These are phyloP conservation scores for Agelas oroides DNA, from an alignment of 37 sponge, comb jelly and placozoan genomes.

Conservation along the genomic window DNA sequence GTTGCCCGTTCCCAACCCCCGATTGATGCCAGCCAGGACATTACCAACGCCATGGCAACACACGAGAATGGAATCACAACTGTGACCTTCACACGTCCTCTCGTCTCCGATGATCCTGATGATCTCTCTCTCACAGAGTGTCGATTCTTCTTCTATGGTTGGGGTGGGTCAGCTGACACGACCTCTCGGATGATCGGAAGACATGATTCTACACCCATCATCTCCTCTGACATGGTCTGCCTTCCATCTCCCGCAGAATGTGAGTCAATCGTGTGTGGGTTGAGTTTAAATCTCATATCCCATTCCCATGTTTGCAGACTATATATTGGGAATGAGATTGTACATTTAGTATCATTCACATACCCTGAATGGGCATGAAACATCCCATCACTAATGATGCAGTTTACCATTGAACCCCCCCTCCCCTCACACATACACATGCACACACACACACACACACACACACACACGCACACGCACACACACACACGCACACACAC, in stretches of 20 bases:
- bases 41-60: not conserved
- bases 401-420: not conserved
- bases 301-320: not conserved
- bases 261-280: not conserved
- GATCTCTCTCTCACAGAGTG: slow-evolving; percentile 46
- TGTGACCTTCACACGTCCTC: slow-evolving; percentile 51
- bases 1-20: slow-evolving; percentile 22
- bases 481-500: slow-evolving; percentile 39
- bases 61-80: slow-evolving; percentile 31
- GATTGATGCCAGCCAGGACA: slow-evolving; percentile 42
- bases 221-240: slow-evolving; percentile 43
- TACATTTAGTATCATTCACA: too few species aligned
- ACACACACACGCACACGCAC: slow-evolving; percentile 26
- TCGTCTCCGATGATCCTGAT: slow-evolving; percentile 14
- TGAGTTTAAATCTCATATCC: slow-evolving; percentile 20
- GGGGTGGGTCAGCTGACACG: slow-evolving; percentile 34
- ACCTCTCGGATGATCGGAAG: slow-evolving; percentile 3
- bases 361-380: too few species aligned
- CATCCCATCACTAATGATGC: too few species aligned
- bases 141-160: slow-evolving; percentile 49
- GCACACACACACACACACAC: slow-evolving; percentile 19
- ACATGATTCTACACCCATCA: slow-evolving; percentile 35
- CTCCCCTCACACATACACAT: slow-evolving; percentile 5
- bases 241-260: slow-evolving; percentile 38
- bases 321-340: too few species aligned